Evolutionary conservation across 2,113 vertebrate species (phyloP).

Genomic region (Rallus limicola): DNA sequence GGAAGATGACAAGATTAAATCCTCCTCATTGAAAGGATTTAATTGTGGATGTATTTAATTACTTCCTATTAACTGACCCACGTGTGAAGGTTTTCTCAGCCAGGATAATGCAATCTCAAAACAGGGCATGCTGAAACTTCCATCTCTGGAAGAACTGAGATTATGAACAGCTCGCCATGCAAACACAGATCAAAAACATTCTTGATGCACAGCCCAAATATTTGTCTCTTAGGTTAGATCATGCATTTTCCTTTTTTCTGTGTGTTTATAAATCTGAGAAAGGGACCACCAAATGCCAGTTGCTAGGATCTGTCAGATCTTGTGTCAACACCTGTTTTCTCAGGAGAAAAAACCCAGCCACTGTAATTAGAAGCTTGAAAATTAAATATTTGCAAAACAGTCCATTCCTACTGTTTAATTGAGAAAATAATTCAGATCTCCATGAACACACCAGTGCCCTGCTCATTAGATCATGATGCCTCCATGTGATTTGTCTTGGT

Average conservation of each 20-base stretch:
- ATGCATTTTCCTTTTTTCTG: background rate
- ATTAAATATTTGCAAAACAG: conserved; percentile 70
- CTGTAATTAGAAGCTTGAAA: conserved; percentile 67
- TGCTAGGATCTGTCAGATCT: conserved; percentile 64
- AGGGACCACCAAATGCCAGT: conserved; percentile 53
- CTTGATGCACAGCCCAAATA: conserved; percentile 12
- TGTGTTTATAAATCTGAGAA: conserved; percentile 8
- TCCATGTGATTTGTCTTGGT: background rate
- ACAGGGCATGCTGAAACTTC: background rate
- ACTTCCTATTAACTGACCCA: conserved; percentile 23
- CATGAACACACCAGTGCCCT: background rate
- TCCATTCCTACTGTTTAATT: conserved; percentile 60
- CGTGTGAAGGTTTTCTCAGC: background rate
- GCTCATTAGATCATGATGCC: background rate
- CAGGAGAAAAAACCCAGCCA: conserved; percentile 55
- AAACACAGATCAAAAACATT: conserved; percentile 12
- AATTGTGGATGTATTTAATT: conserved; percentile 34
- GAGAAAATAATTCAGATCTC: conserved; percentile 8
- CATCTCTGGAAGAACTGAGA: background rate
- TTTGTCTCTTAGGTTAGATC: conserved; percentile 4
- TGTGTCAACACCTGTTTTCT: conserved; percentile 68
- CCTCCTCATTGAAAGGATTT: background rate
- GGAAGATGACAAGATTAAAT: conserved; percentile 37
- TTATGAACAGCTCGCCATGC: background rate
- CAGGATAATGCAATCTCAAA: conserved; percentile 10